These are phyloP conservation scores for Ectropis grisescens DNA, from an alignment of 1,140 invertebrate genomes.

Conservation along the genomic window DNA sequence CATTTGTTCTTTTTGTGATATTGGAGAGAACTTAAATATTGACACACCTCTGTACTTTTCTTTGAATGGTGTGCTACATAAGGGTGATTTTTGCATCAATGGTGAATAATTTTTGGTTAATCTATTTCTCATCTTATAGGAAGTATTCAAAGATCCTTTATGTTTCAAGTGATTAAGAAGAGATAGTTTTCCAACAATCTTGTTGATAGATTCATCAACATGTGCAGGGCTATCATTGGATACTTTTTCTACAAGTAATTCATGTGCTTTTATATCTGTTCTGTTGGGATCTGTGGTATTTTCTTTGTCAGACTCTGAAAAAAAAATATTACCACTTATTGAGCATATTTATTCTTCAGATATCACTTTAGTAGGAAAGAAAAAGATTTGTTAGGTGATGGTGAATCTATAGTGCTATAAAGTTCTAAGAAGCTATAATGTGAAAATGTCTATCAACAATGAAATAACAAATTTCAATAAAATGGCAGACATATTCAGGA, in stretches of 20 bases:
- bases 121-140: constrained; percentile 10
- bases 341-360: too few species aligned
- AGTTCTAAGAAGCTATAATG: too few species aligned
- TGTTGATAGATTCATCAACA: constrained; percentile 38
- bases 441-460: too few species aligned
- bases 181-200: constrained; percentile 34
- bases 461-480: too few species aligned
- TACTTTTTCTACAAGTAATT: constrained; percentile 38
- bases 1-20: constrained; percentile 17
- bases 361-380: too few species aligned
- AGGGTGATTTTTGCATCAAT: constrained; percentile 24
- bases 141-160: constrained; percentile 5
- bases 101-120: constrained; percentile 18
- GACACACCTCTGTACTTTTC: constrained; percentile 46
- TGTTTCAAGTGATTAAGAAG: constrained; percentile 16
- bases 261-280: constrained; percentile 37
- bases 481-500: too few species aligned
- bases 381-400: too few species aligned
- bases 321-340: too few species aligned
- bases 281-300: constrained; percentile 18
- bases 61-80: constrained; percentile 49
- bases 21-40: constrained; percentile 51
- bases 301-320: constrained; percentile 51
- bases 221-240: constrained; percentile 8
- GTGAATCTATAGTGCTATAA: too few species aligned